phyloP scores from a whole-genome alignment of 2,888 invertebrate genomes.

The Agrotis exclamationis region DNA sequence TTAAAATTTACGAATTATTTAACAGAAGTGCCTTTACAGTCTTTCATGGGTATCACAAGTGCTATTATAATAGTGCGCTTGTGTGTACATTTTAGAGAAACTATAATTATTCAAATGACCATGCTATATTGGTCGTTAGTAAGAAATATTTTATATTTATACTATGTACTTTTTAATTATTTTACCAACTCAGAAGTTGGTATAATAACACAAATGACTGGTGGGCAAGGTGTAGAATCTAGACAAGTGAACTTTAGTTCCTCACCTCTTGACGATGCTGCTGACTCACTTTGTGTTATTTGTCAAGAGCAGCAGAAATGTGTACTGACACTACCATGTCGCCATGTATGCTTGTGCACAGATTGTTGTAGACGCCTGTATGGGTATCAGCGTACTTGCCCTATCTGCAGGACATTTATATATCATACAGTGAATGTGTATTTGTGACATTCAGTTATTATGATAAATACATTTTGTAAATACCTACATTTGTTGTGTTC shows the following conservation, averaged over 20 bases:
- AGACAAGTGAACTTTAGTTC: slow-evolving; percentile 67
- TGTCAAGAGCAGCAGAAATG: slow-evolving; percentile 91
- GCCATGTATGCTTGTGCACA: slow-evolving; percentile 90
- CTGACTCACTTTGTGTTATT: slow-evolving; percentile 88
- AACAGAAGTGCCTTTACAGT: slow-evolving; percentile 87
- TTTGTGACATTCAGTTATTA: slow-evolving; percentile 76
- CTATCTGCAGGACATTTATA: slow-evolving; percentile 90
- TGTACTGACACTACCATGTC: slow-evolving; percentile 90
- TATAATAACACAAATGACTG: slow-evolving; percentile 80
- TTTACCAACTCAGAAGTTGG: slow-evolving; percentile 83
- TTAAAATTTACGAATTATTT: slow-evolving; percentile 85
- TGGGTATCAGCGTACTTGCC: slow-evolving; percentile 88
- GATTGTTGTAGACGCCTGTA: slow-evolving; percentile 88
- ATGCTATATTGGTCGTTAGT: slow-evolving; percentile 80
- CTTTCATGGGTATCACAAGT: slow-evolving; percentile 84
- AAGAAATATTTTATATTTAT: slow-evolving; percentile 82
- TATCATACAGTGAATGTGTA: slow-evolving; percentile 91
- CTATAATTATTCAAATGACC: slow-evolving; percentile 71
- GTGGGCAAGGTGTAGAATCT: slow-evolving; percentile 73
- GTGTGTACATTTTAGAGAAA: slow-evolving; percentile 80
- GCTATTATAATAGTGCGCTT: slow-evolving; percentile 81
- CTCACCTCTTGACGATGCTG: slow-evolving; percentile 73
- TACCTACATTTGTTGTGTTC: slow-evolving; percentile 39
- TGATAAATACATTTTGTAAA: slow-evolving; percentile 1
- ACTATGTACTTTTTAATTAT: slow-evolving; percentile 83